These are phyloP conservation scores for Ginglymostoma cirratum DNA, from an alignment of 2,113 vertebrate species.

Conservation along the genomic window DNA sequence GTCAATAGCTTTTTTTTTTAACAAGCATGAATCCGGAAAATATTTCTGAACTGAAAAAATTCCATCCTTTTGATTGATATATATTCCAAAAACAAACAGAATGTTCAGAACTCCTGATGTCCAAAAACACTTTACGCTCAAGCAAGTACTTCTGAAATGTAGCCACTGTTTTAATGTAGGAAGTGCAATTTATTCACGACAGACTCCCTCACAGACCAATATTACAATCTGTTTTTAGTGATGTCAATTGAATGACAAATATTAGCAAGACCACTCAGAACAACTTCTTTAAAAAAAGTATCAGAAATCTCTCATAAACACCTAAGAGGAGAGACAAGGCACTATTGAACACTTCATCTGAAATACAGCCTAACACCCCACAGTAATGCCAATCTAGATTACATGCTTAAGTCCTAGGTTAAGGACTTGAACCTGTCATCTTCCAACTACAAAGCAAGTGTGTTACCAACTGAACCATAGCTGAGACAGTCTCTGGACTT, in stretches of 20 bases:
- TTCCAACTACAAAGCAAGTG: background rate
- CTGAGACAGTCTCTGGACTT: no score
- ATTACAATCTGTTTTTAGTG: background rate
- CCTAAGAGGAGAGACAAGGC: no score
- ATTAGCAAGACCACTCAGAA: background rate
- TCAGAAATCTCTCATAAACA: no score
- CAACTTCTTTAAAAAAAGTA: no score
- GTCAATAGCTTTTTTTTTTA: background rate
- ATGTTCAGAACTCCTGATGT: background rate
- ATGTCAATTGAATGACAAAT: background rate
- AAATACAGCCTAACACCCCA: background rate
- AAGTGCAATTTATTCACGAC: background rate
- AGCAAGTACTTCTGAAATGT: background rate
- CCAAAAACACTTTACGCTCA: background rate
- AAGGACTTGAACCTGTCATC: no score
- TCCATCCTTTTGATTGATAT: background rate
- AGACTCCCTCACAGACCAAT: background rate
- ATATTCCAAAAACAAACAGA: background rate
- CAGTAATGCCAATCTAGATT: background rate
- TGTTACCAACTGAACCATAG: background rate
- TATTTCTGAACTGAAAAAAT: background rate
- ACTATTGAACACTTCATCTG: background rate
- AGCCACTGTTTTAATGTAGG: background rate
- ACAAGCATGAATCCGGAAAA: background rate
- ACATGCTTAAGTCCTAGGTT: no score